Base-by-base conservation (phyloP, 1,140 invertebrate species). In the Trialeurodes vaporariorum region DNA sequence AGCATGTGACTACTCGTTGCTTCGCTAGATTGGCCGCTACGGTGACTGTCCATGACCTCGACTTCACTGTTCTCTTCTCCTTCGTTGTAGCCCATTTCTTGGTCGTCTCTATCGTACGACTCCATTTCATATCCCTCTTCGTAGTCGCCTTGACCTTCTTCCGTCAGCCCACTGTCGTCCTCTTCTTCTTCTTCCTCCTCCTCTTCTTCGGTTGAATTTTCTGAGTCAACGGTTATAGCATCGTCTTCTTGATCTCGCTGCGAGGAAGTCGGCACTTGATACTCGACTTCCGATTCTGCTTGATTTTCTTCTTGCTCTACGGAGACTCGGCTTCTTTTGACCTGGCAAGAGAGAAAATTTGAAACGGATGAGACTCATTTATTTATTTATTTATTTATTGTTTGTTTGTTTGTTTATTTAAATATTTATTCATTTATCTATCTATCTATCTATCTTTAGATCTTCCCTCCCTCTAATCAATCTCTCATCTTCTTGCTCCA, bases 191-290 rank as follows among this genome's bases (percentile, higher is more conserved):
- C 83, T 25, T 86, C 84, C 40, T 85, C 84, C 63, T 60, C 9
- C 24, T 66, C 65, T 11, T 66, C 40, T 21, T 59, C 65, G 23
- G 49, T 60, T 9, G 34, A 49, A 17, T 5, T 49, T 49, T 88
- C 87, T 26, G 88, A 86, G 25, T 89, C 87, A 21, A 89, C 86
- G n/a, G 91, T 86, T 25, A 90, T 86, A 49, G 84, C 81, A 69
- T 91, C 89, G 76, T 91, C 88, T 70, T 90, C 87, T 72, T 91
- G 88, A 75, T 91, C 89, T 27, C 88, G 83, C 73, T 90, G 89
- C 24, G 88, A 90, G 2, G 89, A 91, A 0, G 90, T 92, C 1
- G 90, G 89, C 59, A 91, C 88, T 79, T 91, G 83, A 72, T 86
- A 86, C 72, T 88, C 87, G 2, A 86, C 86, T 72, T 88, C 86